Percentiles rank a stretch among this genome's conserved stretches.
phyloP scores from a whole-genome alignment of 2,888 invertebrate species.

The Glaucopsyche alexis region DNA sequence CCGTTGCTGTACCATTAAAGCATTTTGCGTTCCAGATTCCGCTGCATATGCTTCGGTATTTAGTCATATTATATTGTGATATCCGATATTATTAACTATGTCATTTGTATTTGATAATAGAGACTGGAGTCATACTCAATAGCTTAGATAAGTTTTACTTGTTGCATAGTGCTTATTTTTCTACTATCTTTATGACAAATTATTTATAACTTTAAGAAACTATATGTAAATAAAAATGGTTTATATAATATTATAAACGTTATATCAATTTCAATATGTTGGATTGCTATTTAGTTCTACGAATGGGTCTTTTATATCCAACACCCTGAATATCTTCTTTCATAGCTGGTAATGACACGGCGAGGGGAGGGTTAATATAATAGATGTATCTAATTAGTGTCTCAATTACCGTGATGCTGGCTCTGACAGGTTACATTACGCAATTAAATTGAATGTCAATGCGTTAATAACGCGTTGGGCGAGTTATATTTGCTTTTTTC shows the following conservation, averaged over 20 bases:
- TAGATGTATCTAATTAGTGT: slow-evolving; percentile 8
- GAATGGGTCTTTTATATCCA: background rate
- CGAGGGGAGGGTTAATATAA: slow-evolving; percentile 2
- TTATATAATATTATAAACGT: background rate
- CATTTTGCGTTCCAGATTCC: background rate
- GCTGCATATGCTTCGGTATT: slow-evolving; percentile 10
- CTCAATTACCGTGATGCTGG: background rate
- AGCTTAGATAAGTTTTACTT: background rate
- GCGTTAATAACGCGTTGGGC: background rate
- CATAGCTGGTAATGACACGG: background rate
- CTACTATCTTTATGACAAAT: background rate
- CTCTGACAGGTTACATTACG: slow-evolving; percentile 8
- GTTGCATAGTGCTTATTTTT: background rate
- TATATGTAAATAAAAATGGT: background rate
- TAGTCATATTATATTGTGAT: background rate
- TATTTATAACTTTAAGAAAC: background rate
- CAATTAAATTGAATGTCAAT: slow-evolving; percentile 15
- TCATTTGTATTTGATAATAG: background rate
- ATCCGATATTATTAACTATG: background rate
- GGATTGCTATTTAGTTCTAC: background rate
- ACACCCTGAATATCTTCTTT: background rate
- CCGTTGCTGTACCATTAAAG: background rate
- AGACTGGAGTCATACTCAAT: background rate
- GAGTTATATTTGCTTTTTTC: background rate
- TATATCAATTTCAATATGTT: background rate